These are phyloP conservation scores for Seriola rivoliana DNA, from an alignment of 2,113 vertebrate species.

Conservation along the genomic window DNA sequence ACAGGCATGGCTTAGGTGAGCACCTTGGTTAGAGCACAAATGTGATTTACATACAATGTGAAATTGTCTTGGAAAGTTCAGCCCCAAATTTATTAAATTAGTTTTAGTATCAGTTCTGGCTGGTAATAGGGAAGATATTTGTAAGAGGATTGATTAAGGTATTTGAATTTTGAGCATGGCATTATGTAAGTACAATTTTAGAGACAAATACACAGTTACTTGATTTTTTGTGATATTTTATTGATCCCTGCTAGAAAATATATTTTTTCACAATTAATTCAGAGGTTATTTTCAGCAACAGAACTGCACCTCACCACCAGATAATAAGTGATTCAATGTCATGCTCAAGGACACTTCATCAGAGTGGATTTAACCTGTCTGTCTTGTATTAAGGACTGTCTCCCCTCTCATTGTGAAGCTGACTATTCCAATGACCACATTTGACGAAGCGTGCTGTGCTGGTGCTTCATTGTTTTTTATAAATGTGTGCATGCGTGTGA, in stretches of 20 bases:
- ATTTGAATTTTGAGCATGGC: neutral
- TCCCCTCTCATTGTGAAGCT: conserved; percentile 5
- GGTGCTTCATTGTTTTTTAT: conserved; percentile 33
- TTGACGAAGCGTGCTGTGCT: conserved; percentile 1
- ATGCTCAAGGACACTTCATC: conserved; percentile 22
- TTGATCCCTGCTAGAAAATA: neutral
- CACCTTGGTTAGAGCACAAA: neutral
- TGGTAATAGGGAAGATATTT: neutral
- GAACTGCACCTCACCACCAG: neutral
- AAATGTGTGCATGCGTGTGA: conserved; percentile 32
- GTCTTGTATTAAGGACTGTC: conserved; percentile 1
- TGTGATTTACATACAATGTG: neutral
- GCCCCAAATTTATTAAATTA: neutral
- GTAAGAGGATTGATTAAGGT: neutral
- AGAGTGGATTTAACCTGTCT: neutral
- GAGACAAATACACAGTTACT: neutral
- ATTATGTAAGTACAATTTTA: neutral
- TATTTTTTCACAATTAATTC: neutral
- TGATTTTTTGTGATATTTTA: neutral
- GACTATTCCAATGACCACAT: conserved; percentile 12
- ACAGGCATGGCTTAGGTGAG: conserved; percentile 95
- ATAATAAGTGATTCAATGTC: neutral
- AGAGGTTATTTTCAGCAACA: conserved; percentile 1
- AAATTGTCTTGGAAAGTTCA: neutral
- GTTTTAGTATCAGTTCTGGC: neutral